Evolutionary conservation across 2,888 invertebrate species (phyloP), one percentile per base, ranked within the genome.

Genomic region (Physocephala rufipes): DNA sequence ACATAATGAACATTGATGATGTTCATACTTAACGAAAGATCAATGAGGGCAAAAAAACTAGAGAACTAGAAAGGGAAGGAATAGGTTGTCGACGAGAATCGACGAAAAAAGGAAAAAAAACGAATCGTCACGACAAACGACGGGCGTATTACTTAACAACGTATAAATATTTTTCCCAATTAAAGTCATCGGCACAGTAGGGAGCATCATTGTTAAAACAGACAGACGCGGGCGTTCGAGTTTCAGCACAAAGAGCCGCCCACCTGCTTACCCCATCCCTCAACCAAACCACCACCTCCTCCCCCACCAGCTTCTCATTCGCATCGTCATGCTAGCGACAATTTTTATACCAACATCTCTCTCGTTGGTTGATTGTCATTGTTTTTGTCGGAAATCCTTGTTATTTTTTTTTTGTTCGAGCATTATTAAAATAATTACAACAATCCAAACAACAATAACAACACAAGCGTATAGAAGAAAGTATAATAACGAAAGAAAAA

Each of bases 111-210:
- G 9, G 5, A 36, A 36, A 36, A 4, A 9, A 4, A 4, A 36
- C 36, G 36, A 7, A 4, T 7, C 36, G 36, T 36, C 36, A 36
- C 36, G 30, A 58, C 55, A 51, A 73, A 28, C 70, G 70, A 59
- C 73, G 28, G 61, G 70, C 30, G 47, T 70, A 61, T 77, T 74
- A 74, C 74, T 74, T 77, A 75, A 75, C 80, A 79, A 79, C 80
- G 80, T 83, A 82, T 84, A 84, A 84, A 84, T 84, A 84, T 84
- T 84, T 81, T 84, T 82, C 80, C 82, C 84, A 83, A 84, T 84
- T 84, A 84, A 84, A 83, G 81, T 80, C 82, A 83, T 83, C 80
- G 80, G 77, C 82, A 70, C 83, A 73, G 78, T 82, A 76, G 83
- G n/a, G 82, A 28, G 53, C 59, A 59, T 51, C 58, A 74, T 74